These are phyloP conservation scores for Apodemus agrarius DNA, from an alignment of 2,797 vertebrate genomes.

Conservation along the genomic window DNA sequence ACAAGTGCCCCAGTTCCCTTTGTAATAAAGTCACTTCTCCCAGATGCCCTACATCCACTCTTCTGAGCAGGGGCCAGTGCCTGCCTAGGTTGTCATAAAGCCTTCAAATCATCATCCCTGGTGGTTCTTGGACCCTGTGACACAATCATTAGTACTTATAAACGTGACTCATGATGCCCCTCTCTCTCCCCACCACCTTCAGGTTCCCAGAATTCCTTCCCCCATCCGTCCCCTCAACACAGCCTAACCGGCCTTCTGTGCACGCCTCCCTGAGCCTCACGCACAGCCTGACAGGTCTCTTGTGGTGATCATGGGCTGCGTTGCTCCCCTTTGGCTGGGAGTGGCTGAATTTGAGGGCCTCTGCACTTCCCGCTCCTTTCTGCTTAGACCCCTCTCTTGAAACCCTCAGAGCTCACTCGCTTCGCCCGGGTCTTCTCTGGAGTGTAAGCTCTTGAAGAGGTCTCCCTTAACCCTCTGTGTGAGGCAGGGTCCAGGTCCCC, in stretches of 20 bases:
- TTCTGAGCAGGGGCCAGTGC: not conserved
- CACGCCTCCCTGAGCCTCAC: too few species aligned
- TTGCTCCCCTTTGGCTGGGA: too few species aligned
- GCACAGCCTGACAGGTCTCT: not conserved
- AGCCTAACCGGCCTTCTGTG: not conserved
- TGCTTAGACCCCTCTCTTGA: not conserved
- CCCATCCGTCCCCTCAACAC: too few species aligned
- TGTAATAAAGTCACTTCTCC: not conserved
- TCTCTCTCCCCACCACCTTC: not conserved
- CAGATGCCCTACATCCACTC: not conserved
- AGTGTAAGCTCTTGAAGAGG: not conserved
- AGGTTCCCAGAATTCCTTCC: not conserved
- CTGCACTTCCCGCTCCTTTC: not conserved
- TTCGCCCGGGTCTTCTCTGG: not conserved
- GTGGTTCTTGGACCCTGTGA: not conserved
- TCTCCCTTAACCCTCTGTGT: not conserved
- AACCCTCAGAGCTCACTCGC: accelerated
- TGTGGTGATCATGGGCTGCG: not conserved
- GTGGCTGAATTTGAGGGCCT: too few species aligned
- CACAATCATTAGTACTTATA: not conserved
- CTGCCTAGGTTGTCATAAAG: too few species aligned
- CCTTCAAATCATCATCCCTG: too few species aligned
- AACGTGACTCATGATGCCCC: not conserved
- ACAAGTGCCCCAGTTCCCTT: not conserved
- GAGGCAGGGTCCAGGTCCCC: not conserved